Conservation (phyloP, 2,888 invertebrate genomes). For the Metopia argyrocephala region DNA sequence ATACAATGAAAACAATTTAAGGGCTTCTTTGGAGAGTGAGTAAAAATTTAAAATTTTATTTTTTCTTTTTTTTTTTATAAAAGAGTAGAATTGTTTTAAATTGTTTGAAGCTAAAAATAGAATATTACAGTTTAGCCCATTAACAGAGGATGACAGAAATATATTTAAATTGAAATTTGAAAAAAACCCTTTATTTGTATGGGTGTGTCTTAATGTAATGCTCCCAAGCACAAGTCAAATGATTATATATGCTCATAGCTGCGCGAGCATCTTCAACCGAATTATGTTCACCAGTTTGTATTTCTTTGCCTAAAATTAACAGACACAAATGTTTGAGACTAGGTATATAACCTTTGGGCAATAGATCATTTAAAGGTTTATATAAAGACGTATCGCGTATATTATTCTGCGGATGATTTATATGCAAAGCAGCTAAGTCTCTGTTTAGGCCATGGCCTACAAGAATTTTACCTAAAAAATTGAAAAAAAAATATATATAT, state of each 20-base stretch:
- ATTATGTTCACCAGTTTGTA: slow-evolving; percentile 91
- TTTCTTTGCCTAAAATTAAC: slow-evolving; percentile 86
- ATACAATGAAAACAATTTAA: background rate
- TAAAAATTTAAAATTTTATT: too few relatives aligned
- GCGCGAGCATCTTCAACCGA: slow-evolving; percentile 89
- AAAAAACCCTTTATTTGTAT: background rate
- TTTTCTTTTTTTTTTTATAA: too few relatives aligned
- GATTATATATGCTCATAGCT: slow-evolving; percentile 88
- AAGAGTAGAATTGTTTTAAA: too few relatives aligned
- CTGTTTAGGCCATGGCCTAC: slow-evolving; percentile 93
- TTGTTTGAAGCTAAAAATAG: too few relatives aligned
- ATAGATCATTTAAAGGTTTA: slow-evolving; percentile 84
- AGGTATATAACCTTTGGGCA: slow-evolving; percentile 86
- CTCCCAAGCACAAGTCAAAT: slow-evolving; percentile 89
- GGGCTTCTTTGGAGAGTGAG: too few relatives aligned
- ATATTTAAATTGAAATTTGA: background rate
- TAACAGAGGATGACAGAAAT: background rate
- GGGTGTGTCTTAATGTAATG: slow-evolving; percentile 70
- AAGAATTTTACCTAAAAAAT: slow-evolving; percentile 80
- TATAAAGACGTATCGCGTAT: slow-evolving; percentile 91
- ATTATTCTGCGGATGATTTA: slow-evolving; percentile 87
- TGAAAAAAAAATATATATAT: background rate
- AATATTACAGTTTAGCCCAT: too few relatives aligned
- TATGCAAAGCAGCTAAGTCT: slow-evolving; percentile 89
- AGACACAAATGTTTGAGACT: slow-evolving; percentile 88